Conservation (phyloP, 1,140 invertebrate genomes). For the Halesus radiatus region DNA sequence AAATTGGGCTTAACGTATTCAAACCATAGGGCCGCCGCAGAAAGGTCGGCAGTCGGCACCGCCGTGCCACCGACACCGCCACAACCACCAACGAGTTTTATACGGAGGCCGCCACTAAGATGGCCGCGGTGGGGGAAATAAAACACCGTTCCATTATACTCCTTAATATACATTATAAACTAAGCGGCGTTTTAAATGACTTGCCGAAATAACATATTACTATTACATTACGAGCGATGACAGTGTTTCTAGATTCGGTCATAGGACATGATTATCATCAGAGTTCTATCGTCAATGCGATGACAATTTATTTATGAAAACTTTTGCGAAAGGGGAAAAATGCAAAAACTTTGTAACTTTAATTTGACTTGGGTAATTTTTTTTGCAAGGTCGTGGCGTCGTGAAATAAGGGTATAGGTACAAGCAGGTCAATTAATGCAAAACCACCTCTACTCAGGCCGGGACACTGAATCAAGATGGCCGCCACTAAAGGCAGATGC, state of each 20-base stretch:
- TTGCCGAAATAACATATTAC: constrained; percentile 19
- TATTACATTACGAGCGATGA: neutral
- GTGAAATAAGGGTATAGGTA: no score
- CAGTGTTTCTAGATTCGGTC: neutral
- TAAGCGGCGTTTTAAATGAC: constrained; percentile 17
- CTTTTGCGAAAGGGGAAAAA: no score
- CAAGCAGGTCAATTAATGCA: no score
- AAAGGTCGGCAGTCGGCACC: neutral
- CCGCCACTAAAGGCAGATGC: no score
- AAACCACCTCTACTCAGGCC: no score
- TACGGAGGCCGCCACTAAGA: neutral
- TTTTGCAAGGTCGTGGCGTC: no score
- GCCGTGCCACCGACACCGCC: no score
- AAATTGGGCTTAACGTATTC: constrained; percentile 31
- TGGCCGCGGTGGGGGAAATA: constrained; percentile 8
- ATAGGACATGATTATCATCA: neutral
- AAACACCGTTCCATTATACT: neutral
- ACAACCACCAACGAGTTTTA: neutral
- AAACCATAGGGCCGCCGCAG: constrained; percentile 24
- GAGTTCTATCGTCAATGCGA: no score
- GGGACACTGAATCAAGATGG: no score
- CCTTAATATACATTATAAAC: constrained; percentile 19
- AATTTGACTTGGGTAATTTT: no score
- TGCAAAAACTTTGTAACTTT: no score
- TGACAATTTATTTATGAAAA: no score